Evolutionary conservation across 2,113 vertebrate genomes (phyloP), one percentile per base, ranked within the genome.

Genomic region (Ceratotherium simum): DNA sequence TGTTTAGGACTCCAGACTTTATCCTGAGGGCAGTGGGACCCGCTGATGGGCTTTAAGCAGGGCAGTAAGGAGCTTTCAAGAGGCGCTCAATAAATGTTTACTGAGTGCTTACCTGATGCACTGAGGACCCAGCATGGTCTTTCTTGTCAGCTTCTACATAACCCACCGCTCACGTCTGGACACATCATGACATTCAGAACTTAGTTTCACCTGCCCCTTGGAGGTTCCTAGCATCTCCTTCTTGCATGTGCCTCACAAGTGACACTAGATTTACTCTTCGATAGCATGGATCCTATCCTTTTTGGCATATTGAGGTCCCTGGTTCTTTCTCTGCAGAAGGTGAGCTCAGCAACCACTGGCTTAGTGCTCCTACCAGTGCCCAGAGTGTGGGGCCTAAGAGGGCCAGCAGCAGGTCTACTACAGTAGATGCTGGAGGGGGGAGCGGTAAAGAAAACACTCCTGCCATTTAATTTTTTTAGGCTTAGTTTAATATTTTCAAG

Each of bases 281-380:
- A 31, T n/a, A 23, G 39, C 21, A 39, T 51, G 6, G 4, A 0
- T 13, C 14, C n/a, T 27, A 39, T 2, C 25, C 23, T 79, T 23
- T 33, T 7, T 17, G 29, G 58, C 10, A 10, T 6, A 6, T 0
- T 1, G 25, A 81, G 72, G 29, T 39, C 51, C 20, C 72, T 60
- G 20, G 4, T 54, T 64, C 54, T 65, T 87, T 36, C 64, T 91
- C 29, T 62, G 78, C 6, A 21, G 65, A 39, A 69, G 31, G 48
- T 16, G 33, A 75, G 20, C 17, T 27, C 54, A 14, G n/a, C 36
- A n/a, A 58, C 11, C 33, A 42, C 54, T 6, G 17, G 23, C 3
- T 51, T 31, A 33, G 51, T 0, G 3, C 2, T 64, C 9, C 84
- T 1, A 27, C 2, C 0, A 1, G 58, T 0, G 33, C n/a, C 70